Evolutionary conservation across 2,888 invertebrate genomes (phyloP), one percentile per base, ranked within the genome.

Genomic region (Sthenelais limicola): DNA sequence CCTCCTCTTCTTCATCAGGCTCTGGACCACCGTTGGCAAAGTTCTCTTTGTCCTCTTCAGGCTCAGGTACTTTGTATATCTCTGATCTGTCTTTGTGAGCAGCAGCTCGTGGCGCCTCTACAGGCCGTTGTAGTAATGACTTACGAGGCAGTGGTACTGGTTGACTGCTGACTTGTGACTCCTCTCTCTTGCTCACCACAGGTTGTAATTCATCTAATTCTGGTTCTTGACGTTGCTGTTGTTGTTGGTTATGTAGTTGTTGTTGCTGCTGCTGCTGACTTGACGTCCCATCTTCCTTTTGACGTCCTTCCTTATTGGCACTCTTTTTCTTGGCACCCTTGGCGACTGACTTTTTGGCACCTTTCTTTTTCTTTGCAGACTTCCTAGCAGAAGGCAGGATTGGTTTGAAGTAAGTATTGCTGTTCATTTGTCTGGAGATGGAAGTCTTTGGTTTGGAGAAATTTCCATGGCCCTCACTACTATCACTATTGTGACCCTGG

Each of bases 221-320:
- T n/a, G n/a, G n/a, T n/a, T n/a, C n/a, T n/a, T n/a, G n/a, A n/a
- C n/a, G n/a, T n/a, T n/a, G 18, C 43, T 43, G 43, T 43, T 18
- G 9, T 43, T 9, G 43, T 43, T 9, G 18, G 43, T 43, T 43
- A 9, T 43, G 43, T 12, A 18, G n/a, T n/a, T 21, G 12, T 51
- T 51, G 51, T 51, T 62, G 62, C 62, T 62, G 9, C 26, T 62
- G 62, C 9, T 35, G 62, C 18, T 38, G 35, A 35, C 24, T 15
- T n/a, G n/a, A n/a, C n/a, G n/a, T n/a, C n/a, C n/a, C n/a, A 35
- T 12, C 12, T n/a, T 1, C 9, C n/a, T 38, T 18, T 5, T 24
- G 35, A 21, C 43, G 62, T 12, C 7, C 7, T 2, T 7, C n/a
- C 21, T 35, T 38, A 26, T 62, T 62, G 35, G 38, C 15, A 9